Conservation (phyloP, 2,888 invertebrate species). For the Molanna angustata region DNA sequence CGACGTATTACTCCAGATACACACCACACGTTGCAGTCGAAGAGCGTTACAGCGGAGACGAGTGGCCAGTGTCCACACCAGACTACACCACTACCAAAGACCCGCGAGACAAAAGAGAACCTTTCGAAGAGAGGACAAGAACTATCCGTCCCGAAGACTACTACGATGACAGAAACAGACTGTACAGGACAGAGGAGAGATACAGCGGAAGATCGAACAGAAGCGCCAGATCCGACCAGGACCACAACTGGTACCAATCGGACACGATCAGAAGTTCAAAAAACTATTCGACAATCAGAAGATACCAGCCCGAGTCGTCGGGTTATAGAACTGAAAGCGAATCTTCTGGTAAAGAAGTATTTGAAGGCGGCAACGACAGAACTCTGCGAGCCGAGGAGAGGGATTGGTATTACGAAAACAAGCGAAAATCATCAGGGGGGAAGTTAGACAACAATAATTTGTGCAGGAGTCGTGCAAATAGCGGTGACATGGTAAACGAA, state of each 20-base stretch:
- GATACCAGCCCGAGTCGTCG: slow-evolving; percentile 20
- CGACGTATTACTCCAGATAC: slow-evolving; percentile 27
- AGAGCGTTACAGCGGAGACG: slow-evolving; percentile 21
- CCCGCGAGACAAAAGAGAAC: slow-evolving; percentile 26
- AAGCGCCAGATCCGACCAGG: slow-evolving; percentile 27
- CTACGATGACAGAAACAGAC: slow-evolving; percentile 30
- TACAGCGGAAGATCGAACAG: slow-evolving; percentile 29
- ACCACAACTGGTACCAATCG: slow-evolving; percentile 30
- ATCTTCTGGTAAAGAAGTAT: slow-evolving; percentile 27
- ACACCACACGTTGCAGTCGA: slow-evolving; percentile 19
- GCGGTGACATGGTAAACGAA: slow-evolving; percentile 21
- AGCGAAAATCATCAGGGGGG: slow-evolving; percentile 20
- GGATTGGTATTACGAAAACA: slow-evolving; percentile 29
- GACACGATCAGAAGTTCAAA: slow-evolving; percentile 27
- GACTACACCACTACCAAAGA: slow-evolving; percentile 22
- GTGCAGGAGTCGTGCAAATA: slow-evolving; percentile 22
- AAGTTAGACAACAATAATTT: slow-evolving; percentile 20
- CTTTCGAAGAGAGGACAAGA: slow-evolving; percentile 32
- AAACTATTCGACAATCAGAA: slow-evolving; percentile 19
- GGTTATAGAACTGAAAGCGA: slow-evolving; percentile 31
- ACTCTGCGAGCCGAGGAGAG: slow-evolving; percentile 29
- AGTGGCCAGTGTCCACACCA: slow-evolving; percentile 29
- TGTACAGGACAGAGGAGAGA: slow-evolving; percentile 30
- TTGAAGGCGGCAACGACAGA: slow-evolving; percentile 28
- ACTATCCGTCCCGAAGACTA: slow-evolving; percentile 33